Evolutionary conservation across 2,797 vertebrate species (phyloP).

Genomic region (Falco columbarius): DNA sequence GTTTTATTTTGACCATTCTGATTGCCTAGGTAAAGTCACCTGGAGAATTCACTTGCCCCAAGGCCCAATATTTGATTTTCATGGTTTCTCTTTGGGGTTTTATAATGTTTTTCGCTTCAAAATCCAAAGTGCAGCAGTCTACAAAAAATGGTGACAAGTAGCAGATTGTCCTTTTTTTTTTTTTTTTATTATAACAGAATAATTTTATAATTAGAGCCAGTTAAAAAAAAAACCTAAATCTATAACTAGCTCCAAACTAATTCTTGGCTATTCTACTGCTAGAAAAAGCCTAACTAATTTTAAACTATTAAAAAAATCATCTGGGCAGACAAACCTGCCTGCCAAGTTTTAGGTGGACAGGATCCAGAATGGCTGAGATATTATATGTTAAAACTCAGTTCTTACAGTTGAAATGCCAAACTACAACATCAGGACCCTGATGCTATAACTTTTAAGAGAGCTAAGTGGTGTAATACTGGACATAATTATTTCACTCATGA

Average conservation of each 20-base stretch:
- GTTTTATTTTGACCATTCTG: not conserved
- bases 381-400: constrained; percentile 64
- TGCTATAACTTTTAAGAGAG: constrained; percentile 73
- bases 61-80: not conserved
- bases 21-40: not conserved
- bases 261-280: constrained; percentile 36
- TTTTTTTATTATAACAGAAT: not conserved
- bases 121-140: not conserved
- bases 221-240: not conserved
- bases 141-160: not conserved
- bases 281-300: constrained; percentile 60
- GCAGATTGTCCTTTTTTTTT: not conserved
- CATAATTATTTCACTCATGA: constrained; percentile 64
- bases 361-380: constrained; percentile 67
- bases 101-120: not conserved
- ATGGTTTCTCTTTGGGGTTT: not conserved
- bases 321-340: constrained; percentile 47
- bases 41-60: not conserved
- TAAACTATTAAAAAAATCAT: constrained; percentile 62
- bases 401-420: constrained; percentile 69
- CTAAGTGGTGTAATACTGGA: constrained; percentile 46
- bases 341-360: constrained; percentile 73
- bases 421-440: constrained; percentile 47
- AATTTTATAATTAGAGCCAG: constrained; percentile 13
- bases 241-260: constrained; percentile 50